A percentile compares a stretch with the other conserved stretches of the same genome.
phyloP scores from a whole-genome alignment of 2,888 invertebrate genomes.

The Amblyteles armatorius region DNA sequence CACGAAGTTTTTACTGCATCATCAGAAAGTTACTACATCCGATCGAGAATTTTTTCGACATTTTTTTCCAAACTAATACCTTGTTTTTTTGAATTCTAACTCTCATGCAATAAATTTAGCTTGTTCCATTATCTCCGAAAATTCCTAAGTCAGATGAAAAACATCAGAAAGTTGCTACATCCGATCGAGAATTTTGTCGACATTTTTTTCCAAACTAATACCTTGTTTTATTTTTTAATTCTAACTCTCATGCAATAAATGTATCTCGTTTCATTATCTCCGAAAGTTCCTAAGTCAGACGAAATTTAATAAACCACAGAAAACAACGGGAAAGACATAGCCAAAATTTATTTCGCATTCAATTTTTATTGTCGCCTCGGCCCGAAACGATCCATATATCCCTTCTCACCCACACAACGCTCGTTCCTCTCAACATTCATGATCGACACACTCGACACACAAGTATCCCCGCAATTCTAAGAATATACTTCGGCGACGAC shows the following conservation, averaged over 20 bases:
- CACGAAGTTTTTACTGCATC: not conserved
- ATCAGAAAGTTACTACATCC: not conserved
- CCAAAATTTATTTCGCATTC: not conserved
- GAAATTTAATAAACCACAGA: no score
- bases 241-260: no score
- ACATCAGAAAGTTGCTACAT: not conserved
- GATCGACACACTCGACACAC: constrained; percentile 24
- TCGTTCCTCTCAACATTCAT: constrained; percentile 6
- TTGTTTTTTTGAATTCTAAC: no score
- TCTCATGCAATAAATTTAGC: not conserved
- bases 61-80: no score
- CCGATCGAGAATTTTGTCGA: not conserved
- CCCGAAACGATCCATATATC: not conserved
- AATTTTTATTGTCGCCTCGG: not conserved
- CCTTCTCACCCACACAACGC: not conserved
- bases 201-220: not conserved
- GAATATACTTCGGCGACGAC: constrained; percentile 27
- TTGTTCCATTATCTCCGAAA: not conserved
- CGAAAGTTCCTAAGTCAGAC: no score
- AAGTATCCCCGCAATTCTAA: constrained; percentile 33
- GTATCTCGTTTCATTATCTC: no score
- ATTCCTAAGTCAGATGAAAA: no score
- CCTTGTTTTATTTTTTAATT: no score
- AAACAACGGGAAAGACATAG: not conserved
- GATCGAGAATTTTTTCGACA: not conserved